Percentiles rank a stretch among this genome's conserved stretches.
These are phyloP conservation scores for Synanthedon tipuliformis DNA, from an alignment of 2,888 invertebrate species.

Conservation along the genomic window DNA sequence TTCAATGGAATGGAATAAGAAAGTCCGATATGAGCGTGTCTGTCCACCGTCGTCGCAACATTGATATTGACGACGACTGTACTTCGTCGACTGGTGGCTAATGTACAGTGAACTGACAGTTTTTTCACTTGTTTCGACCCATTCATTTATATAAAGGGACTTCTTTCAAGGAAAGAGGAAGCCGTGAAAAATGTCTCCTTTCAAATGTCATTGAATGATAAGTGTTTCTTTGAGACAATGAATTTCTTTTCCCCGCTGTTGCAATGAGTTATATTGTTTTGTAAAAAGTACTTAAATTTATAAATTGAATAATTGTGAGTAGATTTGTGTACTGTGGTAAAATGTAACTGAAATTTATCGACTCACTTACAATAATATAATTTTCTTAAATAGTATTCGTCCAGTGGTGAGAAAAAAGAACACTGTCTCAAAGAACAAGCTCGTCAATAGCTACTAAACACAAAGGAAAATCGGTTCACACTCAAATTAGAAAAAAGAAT, in stretches of 20 bases:
- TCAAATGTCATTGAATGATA: constrained; percentile 15
- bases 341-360: no score
- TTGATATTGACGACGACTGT: constrained; percentile 46
- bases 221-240: constrained; percentile 7
- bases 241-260: not conserved
- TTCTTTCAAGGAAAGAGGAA: constrained; percentile 6
- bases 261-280: no score
- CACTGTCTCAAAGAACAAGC: no score
- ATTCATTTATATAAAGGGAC: not conserved
- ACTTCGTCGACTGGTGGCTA: constrained; percentile 18
- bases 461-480: no score
- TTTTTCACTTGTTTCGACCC: constrained; percentile 8
- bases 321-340: no score
- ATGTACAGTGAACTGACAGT: constrained; percentile 33
- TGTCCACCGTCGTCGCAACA: constrained; percentile 19
- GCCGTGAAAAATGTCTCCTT: constrained; percentile 17
- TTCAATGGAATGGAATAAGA: constrained; percentile 28
- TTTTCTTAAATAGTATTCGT: no score
- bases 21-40: constrained; percentile 22
- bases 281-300: no score
- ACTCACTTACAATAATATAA: no score
- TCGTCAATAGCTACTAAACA: no score
- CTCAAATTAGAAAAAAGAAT: no score
- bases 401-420: no score
- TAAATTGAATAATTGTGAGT: no score